Evolutionary conservation across 1,140 invertebrate species (phyloP), one percentile per base, ranked within the genome.

Genomic region (Ectropis grisescens): DNA sequence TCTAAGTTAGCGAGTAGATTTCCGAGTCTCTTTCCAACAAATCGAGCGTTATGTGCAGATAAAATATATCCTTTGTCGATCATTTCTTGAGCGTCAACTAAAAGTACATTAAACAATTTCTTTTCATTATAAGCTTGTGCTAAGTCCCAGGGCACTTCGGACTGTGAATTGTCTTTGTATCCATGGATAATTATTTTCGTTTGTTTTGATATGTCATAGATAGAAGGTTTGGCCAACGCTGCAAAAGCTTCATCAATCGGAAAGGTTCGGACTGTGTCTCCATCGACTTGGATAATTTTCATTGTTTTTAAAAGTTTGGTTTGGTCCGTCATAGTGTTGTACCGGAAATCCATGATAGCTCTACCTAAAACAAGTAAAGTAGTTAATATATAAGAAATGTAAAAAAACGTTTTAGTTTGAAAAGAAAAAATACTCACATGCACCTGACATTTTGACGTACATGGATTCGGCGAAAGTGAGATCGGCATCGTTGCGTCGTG

Each of bases 1-100:
- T 86, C 51, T 13, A 87, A 59, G 48, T 82, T 72, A 2, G 78
- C 64, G 10, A 87, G 59, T 19, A 87, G 76, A 39, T 76, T 54
- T 2, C 82, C 82, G 2, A 87, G 46, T 15, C 57, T 64, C 27
- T 79, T 52, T 1, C 85, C 86, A 13, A 87, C 65, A 6, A 75
- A 49, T 2, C 74, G 60, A 24, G 71, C 55, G 33, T 79, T 72
- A 22, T 71, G 60, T 4, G 69, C 71, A 1, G 70, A 76, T 9
- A 65, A 44, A 24, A 75, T 62, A 27, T 81, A 81, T 33, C 67
- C 41, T 39, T 72, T 59, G 37, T 64, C 65, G 37, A 79, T 57
- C 58, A 79, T 62, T 47, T 66, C 59, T 37, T 76, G 72, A 0
- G 74, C 68, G 37, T 81, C 76, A 0, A 81, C 48, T 11, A 81